Evolutionary conservation across 2,888 invertebrate species (phyloP), one percentile per base, ranked within the genome.

Genomic region (Ophion ellenae): DNA sequence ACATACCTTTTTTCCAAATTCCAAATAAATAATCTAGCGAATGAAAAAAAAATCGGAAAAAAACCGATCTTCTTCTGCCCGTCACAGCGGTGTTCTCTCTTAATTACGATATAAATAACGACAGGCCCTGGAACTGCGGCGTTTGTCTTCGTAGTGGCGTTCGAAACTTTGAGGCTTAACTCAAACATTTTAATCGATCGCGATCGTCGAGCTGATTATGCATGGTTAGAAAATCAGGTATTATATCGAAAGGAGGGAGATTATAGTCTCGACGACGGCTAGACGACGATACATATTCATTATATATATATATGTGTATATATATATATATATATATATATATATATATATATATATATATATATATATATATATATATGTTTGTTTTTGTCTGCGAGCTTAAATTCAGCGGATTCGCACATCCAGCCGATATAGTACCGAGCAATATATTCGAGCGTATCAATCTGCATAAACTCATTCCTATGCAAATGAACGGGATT

Each of bases 381-480:
- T 66, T 67, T 78, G 70, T 81, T 76, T 83, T 78, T 71, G 81
- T 83, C 75, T 63, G 74, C 78, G 78, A 66, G 75, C 81, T 87
- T 86, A 90, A 88, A 89, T 88, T 88, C 90, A 84, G 74, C 87
- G 88, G 86, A 86, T 87, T 76, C 64, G 47, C 79, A 81, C 45
- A 75, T 74, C 88, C 45, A 47, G 83, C 85, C 81, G 76, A 81
- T 81, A 83, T 73, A 82, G 84, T 86, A 84, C 87, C 77, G 45
- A 87, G 86, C 88, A 87, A 88, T 90, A 89, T 88, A 90, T 91
- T 90, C 91, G 88, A 90, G 91, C 91, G 92, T 92, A 93, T 92
- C 93, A 92, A 93, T 93, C 92, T 93, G 92, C 93, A 93, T 93
- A 93, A 93, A 92, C 92, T 93, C 93, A 93, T 92, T 92, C 91